Evolutionary conservation across 2,888 invertebrate species (phyloP).

Genomic region (Pasiphila rectangulata): DNA sequence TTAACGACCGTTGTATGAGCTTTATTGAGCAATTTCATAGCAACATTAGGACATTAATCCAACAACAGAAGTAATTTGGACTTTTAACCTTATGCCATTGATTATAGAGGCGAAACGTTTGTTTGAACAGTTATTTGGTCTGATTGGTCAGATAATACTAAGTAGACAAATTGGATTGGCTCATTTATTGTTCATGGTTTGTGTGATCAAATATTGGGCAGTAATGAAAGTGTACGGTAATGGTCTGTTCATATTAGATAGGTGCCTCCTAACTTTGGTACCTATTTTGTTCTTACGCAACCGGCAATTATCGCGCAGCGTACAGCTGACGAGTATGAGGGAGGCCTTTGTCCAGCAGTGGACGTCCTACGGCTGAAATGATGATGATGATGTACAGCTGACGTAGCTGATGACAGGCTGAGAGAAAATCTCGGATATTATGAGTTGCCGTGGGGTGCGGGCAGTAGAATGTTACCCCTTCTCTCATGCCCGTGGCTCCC

Average conservation of each 20-base stretch:
- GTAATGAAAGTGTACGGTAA: constrained; percentile 27
- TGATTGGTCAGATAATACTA: constrained; percentile 42
- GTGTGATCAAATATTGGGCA: constrained; percentile 31
- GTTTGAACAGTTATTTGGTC: constrained; percentile 36
- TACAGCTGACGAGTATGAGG: too few species aligned
- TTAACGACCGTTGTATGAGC: constrained; percentile 50
- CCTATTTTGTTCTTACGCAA: too few species aligned
- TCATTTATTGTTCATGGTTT: constrained; percentile 39
- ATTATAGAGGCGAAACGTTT: not conserved
- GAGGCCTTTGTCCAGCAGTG: too few species aligned
- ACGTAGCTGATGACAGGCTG: too few species aligned
- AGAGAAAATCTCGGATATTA: too few species aligned
- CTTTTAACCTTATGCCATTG: constrained; percentile 25
- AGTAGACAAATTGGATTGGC: constrained; percentile 50
- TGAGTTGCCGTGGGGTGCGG: too few species aligned
- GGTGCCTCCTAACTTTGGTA: not conserved
- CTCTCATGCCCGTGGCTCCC: too few species aligned
- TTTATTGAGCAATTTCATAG: constrained; percentile 62
- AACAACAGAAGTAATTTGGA: constrained; percentile 46
- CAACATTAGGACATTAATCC: constrained; percentile 68
- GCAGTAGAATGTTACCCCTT: too few species aligned
- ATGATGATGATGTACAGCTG: too few species aligned
- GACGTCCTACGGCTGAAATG: too few species aligned
- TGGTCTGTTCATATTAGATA: constrained; percentile 1
- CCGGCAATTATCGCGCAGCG: too few species aligned